Evolutionary conservation across 2,113 vertebrate species (phyloP).

Genomic region (Ochotona princeps): DNA sequence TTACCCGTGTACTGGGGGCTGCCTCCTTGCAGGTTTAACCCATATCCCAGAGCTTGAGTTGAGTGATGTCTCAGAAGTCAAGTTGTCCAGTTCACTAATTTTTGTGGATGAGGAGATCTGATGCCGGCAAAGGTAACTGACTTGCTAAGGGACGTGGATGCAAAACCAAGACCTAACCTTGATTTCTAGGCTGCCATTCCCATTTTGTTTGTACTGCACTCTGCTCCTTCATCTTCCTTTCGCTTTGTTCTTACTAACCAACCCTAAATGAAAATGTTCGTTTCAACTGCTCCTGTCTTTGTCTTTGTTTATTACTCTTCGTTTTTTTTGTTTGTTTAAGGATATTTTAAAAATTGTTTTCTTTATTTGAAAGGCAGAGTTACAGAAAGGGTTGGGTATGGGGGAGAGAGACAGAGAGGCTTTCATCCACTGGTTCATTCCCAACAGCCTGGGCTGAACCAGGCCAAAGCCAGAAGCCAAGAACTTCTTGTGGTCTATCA

Average conservation of each 20-base stretch:
- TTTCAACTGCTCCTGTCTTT: constrained; percentile 20
- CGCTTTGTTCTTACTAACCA: constrained; percentile 49
- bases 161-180: neutral
- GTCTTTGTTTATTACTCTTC: constrained; percentile 5
- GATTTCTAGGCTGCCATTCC: neutral
- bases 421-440: no score
- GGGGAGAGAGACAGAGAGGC: no score
- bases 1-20: neutral
- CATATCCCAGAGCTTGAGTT: neutral
- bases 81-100: neutral
- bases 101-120: constrained; percentile 1
- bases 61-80: neutral
- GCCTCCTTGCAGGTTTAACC: neutral
- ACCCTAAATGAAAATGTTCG: neutral
- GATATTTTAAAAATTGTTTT: no score
- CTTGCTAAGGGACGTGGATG: neutral
- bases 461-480: no score
- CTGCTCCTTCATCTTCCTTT: constrained; percentile 30
- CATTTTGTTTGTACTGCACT: constrained; percentile 21
- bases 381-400: no score
- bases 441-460: no score
- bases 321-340: neutral
- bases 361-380: no score
- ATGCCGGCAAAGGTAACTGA: neutral
- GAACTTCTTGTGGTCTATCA: no score